These are phyloP conservation scores for Papilio machaon DNA, from an alignment of 1,140 invertebrate species.

Conservation along the genomic window DNA sequence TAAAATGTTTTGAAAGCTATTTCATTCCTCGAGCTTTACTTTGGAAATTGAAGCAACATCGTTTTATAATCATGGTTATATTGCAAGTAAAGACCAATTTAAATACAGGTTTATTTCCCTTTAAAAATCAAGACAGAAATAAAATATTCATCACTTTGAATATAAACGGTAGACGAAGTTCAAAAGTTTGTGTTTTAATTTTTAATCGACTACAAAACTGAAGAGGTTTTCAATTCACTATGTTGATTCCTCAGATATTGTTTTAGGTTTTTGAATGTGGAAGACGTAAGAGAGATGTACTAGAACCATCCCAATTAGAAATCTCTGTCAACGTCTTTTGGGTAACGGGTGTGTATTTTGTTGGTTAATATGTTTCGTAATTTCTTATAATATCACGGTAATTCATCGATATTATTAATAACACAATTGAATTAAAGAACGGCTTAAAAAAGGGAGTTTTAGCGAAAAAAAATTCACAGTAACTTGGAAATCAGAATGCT, in stretches of 20 bases:
- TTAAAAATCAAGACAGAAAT: neutral
- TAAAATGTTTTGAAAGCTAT: conserved; percentile 15
- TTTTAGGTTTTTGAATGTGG: no score
- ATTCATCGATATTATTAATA: no score
- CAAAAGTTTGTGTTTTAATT: neutral
- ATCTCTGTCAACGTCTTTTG: no score
- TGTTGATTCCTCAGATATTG: neutral
- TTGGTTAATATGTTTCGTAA: no score
- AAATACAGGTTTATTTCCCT: neutral
- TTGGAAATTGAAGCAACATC: conserved; percentile 9
- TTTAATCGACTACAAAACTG: neutral
- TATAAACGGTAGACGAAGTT: neutral
- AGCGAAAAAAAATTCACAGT: neutral
- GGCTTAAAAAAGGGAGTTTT: no score
- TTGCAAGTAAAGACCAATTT: neutral
- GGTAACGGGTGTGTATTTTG: no score
- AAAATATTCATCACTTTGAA: conserved; percentile 10
- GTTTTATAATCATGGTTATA: neutral
- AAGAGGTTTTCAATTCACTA: neutral
- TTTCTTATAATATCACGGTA: no score
- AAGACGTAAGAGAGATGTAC: no score
- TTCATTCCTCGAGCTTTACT: neutral
- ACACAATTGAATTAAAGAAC: no score
- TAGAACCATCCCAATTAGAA: no score
- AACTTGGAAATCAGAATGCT: no score